Percentiles rank a stretch among this genome's conserved stretches.
These are phyloP conservation scores for Drosophila trapezifrons DNA, from an alignment of 1,140 invertebrate species.

Conservation along the genomic window DNA sequence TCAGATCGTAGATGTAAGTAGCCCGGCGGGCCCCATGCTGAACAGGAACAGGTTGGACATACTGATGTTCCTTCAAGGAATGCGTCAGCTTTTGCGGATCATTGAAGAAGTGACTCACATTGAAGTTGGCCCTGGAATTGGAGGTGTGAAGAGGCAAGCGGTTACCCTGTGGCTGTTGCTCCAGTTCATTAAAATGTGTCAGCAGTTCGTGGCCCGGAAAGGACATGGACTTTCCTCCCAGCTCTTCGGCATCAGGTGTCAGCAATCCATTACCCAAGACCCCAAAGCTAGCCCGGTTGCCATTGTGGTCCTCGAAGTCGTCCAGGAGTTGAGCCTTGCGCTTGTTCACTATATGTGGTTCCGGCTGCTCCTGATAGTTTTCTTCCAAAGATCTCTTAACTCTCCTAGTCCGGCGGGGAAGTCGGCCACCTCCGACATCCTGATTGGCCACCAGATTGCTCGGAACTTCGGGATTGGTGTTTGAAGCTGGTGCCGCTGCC, in stretches of 20 bases:
- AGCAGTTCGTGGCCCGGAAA: constrained; percentile 3
- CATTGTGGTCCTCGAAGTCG: constrained; percentile 63
- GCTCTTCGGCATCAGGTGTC: constrained; percentile 8
- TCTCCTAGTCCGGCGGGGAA: constrained; percentile 3
- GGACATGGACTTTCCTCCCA: background rate
- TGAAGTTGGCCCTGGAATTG: constrained; percentile 24
- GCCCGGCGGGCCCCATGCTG: constrained; percentile 45
- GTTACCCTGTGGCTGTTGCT: constrained; percentile 5
- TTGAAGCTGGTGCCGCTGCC: background rate
- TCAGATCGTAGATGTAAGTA: constrained; percentile 60
- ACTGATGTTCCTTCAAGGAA: background rate
- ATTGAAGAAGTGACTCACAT: constrained; percentile 52
- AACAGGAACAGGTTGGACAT: background rate
- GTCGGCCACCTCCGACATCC: background rate
- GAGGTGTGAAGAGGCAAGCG: background rate
- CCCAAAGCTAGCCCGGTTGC: constrained; percentile 47
- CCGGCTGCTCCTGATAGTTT: background rate
- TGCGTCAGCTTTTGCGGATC: constrained; percentile 42
- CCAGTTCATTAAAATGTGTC: constrained; percentile 6
- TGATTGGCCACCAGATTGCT: constrained; percentile 52
- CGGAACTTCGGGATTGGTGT: constrained; percentile 40
- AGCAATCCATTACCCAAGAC: constrained; percentile 34
- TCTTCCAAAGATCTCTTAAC: constrained; percentile 33
- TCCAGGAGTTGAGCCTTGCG: constrained; percentile 25
- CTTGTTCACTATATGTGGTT: background rate